Conservation (phyloP, 2,888 invertebrate species). For the Drosophila suboccidentalis region DNA sequence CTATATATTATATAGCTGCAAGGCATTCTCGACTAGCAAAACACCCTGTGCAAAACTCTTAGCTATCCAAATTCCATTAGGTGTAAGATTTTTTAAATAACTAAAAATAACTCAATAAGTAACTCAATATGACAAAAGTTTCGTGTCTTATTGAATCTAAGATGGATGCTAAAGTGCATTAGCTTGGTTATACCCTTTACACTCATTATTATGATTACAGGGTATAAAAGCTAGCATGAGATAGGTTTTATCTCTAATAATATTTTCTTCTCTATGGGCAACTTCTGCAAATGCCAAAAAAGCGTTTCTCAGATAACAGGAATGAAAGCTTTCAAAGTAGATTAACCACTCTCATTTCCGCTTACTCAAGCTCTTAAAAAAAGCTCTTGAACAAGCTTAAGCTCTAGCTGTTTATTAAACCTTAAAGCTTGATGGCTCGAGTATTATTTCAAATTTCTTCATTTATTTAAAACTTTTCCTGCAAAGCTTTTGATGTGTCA, state of each 20-base stretch:
- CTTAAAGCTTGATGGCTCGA: neutral
- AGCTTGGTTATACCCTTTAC: neutral
- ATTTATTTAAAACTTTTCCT: conserved; percentile 4
- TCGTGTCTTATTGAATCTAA: too few relatives aligned
- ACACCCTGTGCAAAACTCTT: neutral
- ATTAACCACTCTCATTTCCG: neutral
- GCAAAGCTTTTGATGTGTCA: conserved; percentile 37
- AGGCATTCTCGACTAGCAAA: neutral
- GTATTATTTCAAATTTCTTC: neutral
- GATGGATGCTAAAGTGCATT: too few relatives aligned
- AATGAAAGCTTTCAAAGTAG: neutral
- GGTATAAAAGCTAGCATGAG: neutral
- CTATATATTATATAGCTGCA: too few relatives aligned
- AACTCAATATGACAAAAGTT: too few relatives aligned
- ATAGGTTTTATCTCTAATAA: too few relatives aligned
- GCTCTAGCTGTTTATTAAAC: neutral
- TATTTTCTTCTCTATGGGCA: neutral
- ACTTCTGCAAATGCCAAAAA: neutral
- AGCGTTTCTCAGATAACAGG: neutral
- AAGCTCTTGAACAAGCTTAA: neutral
- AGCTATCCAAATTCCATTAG: neutral
- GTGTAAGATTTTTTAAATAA: too few relatives aligned
- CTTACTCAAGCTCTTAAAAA: neutral
- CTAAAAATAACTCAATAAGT: too few relatives aligned
- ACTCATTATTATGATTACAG: neutral